phyloP scores from a whole-genome alignment of 2,113 vertebrate species.

The Oophaga pumilio region DNA sequence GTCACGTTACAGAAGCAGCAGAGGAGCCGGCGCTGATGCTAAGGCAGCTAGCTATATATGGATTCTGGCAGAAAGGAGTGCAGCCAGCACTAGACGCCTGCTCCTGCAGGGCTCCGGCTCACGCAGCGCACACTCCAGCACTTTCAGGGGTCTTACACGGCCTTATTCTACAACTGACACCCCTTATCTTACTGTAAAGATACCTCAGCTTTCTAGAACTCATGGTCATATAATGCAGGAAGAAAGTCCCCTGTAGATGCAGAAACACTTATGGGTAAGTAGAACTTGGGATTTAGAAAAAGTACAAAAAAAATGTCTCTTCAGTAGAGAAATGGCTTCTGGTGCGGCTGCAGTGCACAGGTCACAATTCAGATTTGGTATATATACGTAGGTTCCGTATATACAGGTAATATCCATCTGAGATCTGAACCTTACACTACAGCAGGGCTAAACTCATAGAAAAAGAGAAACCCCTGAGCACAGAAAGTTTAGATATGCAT shows the following conservation, averaged over 20 bases:
- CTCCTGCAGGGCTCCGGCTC: constrained; percentile 62
- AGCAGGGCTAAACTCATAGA: background rate
- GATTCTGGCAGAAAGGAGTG: constrained; percentile 69
- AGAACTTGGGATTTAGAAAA: no score
- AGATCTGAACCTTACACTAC: background rate
- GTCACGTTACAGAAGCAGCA: constrained; percentile 67
- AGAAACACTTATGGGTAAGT: no score
- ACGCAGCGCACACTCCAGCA: constrained; percentile 54
- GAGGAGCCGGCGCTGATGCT: constrained; percentile 68
- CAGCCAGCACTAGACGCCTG: constrained; percentile 66
- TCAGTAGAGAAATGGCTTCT: no score
- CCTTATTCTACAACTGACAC: background rate
- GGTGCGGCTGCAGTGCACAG: no score
- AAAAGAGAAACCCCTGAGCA: no score
- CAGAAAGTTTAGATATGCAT: background rate
- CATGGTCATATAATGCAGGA: background rate
- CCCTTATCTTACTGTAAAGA: background rate
- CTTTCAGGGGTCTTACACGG: background rate
- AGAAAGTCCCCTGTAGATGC: no score
- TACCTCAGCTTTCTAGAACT: background rate
- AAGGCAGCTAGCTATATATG: constrained; percentile 74
- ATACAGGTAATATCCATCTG: background rate
- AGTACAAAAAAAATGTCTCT: no score
- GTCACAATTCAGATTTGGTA: no score
- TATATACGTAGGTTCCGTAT: no score